Base-by-base conservation (phyloP, 2,888 invertebrate species). In the Chymomyza fuscimana region DNA sequence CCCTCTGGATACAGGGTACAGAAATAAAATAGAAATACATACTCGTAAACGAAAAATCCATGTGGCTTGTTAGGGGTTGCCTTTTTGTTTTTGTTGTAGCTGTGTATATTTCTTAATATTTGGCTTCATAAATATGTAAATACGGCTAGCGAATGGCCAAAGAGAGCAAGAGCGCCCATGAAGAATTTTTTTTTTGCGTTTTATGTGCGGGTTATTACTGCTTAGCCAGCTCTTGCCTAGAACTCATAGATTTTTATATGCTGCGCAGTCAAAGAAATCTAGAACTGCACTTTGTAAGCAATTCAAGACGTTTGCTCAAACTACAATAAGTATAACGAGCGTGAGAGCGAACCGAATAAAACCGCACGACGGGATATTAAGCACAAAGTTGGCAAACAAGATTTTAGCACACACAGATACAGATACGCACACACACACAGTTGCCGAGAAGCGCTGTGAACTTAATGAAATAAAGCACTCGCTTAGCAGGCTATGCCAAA, bases 401-500 rank as follows among this genome's bases (percentile, higher is more conserved):
- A 82, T 87, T 87, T 80, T 65, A 74, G 76, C 25, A 65, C 59
- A 63, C 63, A 52, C 69, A 71, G 61, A 46, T 60, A 65, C 10
- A 19, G 9, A 58, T 62, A 80, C 25, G 46, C 16, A n/a, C 61
- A 66, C 22, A 54, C 54, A 54, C 15, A 54, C 59, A 51, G 51
- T 16, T 1, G 0, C 16, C 0, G 12, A 7, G 22, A 12, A 22
- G 62, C 69, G 74, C 68, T 73, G 75, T 70, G 76, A 87, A 84
- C 85, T 81, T 84, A 85, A 85, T 85, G 85, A 85, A 85, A 85
- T 85, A 88, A 88, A 85, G 85, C 85, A 85, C 84, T 84, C 85
- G 86, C 86, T 76, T 72, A 73, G 73, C 77, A 71, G 73, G 67
- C 72, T 58, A 56, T 61, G 16, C 59, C 54, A 40, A 15, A 52